Conservation (phyloP, 2,888 invertebrate genomes). For the Calameuta pallipes region DNA sequence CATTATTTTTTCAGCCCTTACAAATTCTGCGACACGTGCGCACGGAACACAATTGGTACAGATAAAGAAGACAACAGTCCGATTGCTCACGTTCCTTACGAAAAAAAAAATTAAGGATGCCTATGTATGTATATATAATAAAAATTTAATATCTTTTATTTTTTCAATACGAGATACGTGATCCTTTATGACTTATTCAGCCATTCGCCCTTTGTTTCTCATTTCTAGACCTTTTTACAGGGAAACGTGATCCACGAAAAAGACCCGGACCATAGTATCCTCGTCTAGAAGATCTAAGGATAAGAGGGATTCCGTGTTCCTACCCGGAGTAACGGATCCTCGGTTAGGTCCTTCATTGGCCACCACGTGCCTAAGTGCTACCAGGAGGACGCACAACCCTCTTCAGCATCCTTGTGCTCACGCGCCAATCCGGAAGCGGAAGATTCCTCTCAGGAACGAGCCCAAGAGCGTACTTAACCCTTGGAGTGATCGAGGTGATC, state of each 20-base stretch:
- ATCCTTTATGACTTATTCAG: neutral
- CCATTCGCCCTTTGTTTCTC: neutral
- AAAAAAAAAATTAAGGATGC: neutral
- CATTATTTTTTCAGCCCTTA: constrained; percentile 47
- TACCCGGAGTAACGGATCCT: constrained; percentile 26
- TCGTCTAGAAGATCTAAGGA: neutral
- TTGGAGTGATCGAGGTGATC: constrained; percentile 41
- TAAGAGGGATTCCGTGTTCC: constrained; percentile 4
- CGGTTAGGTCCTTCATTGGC: constrained; percentile 48
- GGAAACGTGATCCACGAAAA: constrained; percentile 1
- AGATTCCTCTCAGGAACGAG: constrained; percentile 46
- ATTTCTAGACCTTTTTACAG: neutral
- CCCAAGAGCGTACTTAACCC: constrained; percentile 52
- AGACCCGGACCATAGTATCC: neutral
- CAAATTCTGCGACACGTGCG: constrained; percentile 53
- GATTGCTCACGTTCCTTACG: neutral
- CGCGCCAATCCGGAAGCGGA: constrained; percentile 64
- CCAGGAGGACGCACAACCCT: constrained; percentile 47
- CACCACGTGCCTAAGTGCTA: constrained; percentile 63
- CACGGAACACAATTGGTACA: constrained; percentile 48
- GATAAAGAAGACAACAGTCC: neutral
- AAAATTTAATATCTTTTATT: constrained; percentile 3
- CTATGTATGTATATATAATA: neutral
- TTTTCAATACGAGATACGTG: constrained; percentile 3
- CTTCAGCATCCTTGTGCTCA: constrained; percentile 49